Evolutionary conservation across 1,140 invertebrate genomes (phyloP), one percentile per base, ranked within the genome.

Genomic region (Pectinophora gossypiella): DNA sequence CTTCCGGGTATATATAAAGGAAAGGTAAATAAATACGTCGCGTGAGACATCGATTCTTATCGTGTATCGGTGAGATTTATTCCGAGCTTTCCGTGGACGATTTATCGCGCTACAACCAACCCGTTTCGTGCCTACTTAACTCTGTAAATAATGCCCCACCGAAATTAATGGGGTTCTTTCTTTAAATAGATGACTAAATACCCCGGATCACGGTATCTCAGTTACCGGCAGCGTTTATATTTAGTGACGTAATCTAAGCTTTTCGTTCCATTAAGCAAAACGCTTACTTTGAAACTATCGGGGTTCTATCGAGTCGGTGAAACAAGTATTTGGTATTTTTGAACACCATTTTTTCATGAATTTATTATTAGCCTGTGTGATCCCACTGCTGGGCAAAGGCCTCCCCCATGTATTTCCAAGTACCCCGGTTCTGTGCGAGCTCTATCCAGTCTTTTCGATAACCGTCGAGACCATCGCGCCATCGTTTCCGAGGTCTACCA

Each of bases 161-260:
- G 59, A 80, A 82, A 85, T 83, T 80, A 74, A 86, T 82, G 83
- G 72, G 70, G 66, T 76, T 78, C 75, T 68, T 83, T 85, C 74
- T 77, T 82, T 78, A 86, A 85, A 86, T 84, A 86, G 80, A 85
- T 86, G 83, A 85, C 72, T 85, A 78, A 85, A 82, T 82, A 82
- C 73, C 68, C 48, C 54, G 56, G 64, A 71, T 69, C 83, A 84
- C 79, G 83, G 68, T 82, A 85, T 80, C 73, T 77, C 56, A 64
- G 72, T 76, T 72, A 67, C 68, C 56, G 54, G 60, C 70, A n/a
- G n/a, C 75, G 66, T 84, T 79, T 80, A 73, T 74, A 76, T 73
- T 66, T 64, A 51, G 61, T 78, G 76, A 68, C 73, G 70, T 79
- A 76, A 79, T 74, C 70, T 72, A 76, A 77, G 71, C 67, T 74